A percentile compares a stretch with the other conserved stretches of the same genome.
These are phyloP conservation scores for Bujurquina vittata DNA, from an alignment of 2,113 vertebrate species.

Conservation along the genomic window DNA sequence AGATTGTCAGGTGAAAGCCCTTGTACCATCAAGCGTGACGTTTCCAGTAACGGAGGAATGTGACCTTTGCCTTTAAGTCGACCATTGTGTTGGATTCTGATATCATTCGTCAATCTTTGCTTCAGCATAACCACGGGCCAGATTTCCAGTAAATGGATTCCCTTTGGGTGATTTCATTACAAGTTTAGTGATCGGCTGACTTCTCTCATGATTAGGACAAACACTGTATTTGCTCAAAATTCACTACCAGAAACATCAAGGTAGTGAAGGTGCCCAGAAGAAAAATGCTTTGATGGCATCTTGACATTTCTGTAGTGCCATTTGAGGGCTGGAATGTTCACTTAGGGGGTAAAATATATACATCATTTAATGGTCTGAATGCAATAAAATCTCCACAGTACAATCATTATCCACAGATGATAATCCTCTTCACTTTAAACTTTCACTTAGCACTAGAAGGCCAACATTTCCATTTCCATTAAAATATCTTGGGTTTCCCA, in stretches of 20 bases:
- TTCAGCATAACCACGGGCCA: neutral
- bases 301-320: too few species aligned
- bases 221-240: neutral
- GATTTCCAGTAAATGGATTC: neutral
- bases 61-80: neutral
- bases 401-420: neutral
- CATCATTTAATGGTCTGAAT: neutral
- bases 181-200: neutral
- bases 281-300: neutral
- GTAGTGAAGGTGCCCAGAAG: neutral
- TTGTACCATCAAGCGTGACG: neutral
- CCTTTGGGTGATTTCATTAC: neutral
- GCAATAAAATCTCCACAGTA: neutral
- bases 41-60: slow-evolving; percentile 5
- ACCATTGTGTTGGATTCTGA: neutral
- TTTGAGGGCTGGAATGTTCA: too few species aligned
- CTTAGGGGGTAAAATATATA: neutral
- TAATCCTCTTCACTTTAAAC: neutral
- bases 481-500: neutral
- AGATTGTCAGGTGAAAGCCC: neutral
- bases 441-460: neutral
- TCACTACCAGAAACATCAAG: neutral
- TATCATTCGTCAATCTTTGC: neutral
- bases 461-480: too few species aligned
- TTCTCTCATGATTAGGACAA: neutral